Conservation (phyloP, 1,140 invertebrate species). For the Solenopsis invicta region DNA sequence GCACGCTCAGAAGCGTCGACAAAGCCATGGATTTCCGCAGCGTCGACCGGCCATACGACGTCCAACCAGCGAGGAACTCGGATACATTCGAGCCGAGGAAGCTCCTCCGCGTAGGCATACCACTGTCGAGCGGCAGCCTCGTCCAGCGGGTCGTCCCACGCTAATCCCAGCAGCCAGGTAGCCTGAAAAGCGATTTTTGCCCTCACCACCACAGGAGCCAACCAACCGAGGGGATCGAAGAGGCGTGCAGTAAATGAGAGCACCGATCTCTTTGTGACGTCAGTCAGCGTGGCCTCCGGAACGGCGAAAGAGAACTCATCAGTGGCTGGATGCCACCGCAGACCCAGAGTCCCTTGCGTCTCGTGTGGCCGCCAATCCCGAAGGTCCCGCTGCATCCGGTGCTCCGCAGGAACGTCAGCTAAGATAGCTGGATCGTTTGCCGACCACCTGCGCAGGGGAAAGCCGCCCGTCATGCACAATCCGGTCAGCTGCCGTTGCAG, state of each 20-base stretch:
- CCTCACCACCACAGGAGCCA: too few species aligned
- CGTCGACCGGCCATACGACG: neutral
- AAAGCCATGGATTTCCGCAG: too few species aligned
- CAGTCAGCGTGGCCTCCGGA: too few species aligned
- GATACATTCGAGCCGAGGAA: neutral
- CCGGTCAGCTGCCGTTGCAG: too few species aligned
- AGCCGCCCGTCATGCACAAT: too few species aligned
- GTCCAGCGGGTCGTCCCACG: neutral
- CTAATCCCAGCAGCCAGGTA: neutral
- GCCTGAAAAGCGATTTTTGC: too few species aligned
- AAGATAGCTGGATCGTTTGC: too few species aligned
- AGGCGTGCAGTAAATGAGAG: too few species aligned
- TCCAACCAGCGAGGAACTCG: neutral
- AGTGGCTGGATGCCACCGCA: conserved; percentile 4
- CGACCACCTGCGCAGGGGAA: too few species aligned
- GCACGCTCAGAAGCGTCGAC: neutral
- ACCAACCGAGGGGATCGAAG: neutral
- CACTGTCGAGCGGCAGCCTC: neutral
- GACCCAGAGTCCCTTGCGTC: neutral
- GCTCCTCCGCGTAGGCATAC: neutral
- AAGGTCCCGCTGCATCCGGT: too few species aligned
- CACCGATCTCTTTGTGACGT: neutral
- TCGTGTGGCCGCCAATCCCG: neutral
- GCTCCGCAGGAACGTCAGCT: too few species aligned
- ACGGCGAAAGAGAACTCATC: too few species aligned